phyloP scores from a whole-genome alignment of 2,113 vertebrate species.

The Echinops telfairi region DNA sequence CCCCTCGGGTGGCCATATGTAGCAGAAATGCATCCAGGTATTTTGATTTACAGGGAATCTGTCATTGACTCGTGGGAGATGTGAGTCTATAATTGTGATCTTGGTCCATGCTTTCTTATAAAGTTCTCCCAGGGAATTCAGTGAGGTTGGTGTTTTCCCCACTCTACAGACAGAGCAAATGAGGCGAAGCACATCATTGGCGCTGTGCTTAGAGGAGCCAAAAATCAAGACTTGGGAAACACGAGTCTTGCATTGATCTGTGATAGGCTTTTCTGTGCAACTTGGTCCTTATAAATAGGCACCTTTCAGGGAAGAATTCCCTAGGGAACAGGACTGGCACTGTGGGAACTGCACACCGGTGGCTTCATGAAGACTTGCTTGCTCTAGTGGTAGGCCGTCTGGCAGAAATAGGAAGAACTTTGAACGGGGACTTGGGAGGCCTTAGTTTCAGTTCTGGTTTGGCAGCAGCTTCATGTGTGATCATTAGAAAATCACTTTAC shows the following conservation, averaged over 20 bases:
- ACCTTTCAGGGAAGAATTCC: background rate
- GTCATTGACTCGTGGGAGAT: background rate
- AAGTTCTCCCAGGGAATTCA: background rate
- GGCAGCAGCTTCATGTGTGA: background rate
- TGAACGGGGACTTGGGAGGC: background rate
- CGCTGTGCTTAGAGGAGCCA: constrained; percentile 15
- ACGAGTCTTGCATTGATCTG: background rate
- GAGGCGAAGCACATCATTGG: background rate
- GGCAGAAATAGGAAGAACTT: background rate
- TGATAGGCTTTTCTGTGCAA: constrained; percentile 6
- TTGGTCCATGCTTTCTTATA: background rate
- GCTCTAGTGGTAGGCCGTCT: background rate
- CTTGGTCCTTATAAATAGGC: background rate
- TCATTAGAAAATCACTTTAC: background rate
- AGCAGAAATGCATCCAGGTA: background rate
- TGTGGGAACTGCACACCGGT: background rate
- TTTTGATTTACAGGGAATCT: constrained; percentile 40
- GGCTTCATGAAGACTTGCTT: background rate
- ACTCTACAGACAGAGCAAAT: background rate
- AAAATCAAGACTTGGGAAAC: background rate
- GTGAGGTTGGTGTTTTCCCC: background rate
- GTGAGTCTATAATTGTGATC: background rate
- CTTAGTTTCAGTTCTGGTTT: background rate
- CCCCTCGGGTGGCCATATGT: background rate
- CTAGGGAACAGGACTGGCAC: background rate